A percentile compares a stretch with the other conserved stretches of the same genome.
Conservation (phyloP, 1,140 invertebrate species). For the Microplitis demolitor region DNA sequence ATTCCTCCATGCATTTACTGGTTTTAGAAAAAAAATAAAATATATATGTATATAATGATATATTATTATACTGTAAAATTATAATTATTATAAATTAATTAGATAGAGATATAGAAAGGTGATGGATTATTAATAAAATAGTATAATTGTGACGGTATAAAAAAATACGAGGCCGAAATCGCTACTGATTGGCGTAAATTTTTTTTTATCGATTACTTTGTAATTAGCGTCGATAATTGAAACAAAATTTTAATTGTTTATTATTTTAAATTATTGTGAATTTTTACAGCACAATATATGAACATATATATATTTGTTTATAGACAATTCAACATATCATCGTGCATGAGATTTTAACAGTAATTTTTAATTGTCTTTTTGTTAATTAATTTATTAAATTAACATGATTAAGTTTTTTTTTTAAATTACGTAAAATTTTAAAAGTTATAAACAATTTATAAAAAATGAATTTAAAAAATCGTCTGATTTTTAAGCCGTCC, state of each 20-base stretch:
- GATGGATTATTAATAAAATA: not conserved
- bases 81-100: too few species aligned
- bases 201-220: not conserved
- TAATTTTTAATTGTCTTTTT: too few species aligned
- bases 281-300: not conserved
- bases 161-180: not conserved
- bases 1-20: too few species aligned
- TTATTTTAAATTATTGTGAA: not conserved
- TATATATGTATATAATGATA: too few species aligned
- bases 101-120: too few species aligned
- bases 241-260: not conserved
- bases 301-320: not conserved
- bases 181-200: not conserved
- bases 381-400: too few species aligned
- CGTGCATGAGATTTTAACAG: not conserved
- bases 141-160: not conserved
- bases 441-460: not conserved
- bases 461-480: not conserved
- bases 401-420: not conserved
- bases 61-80: too few species aligned
- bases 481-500: conserved; percentile 28
- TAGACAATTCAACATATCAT: not conserved
- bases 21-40: too few species aligned
- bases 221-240: too few species aligned
- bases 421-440: not conserved